A percentile compares a stretch with the other conserved stretches of the same genome.
Evolutionary conservation across 1,140 invertebrate species (phyloP).

Genomic region (Calephelis nemesis): DNA sequence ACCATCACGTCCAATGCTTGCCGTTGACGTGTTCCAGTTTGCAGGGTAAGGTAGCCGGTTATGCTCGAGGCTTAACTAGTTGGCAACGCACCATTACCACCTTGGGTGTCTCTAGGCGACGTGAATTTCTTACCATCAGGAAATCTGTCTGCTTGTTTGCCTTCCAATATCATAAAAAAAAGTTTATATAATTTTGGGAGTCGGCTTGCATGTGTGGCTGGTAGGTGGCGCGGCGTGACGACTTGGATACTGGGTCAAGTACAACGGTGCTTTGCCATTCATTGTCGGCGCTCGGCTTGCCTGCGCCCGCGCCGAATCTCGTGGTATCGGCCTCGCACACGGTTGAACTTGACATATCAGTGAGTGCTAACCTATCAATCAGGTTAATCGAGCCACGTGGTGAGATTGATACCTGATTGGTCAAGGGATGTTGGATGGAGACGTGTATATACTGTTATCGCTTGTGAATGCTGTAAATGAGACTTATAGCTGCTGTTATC

Average conservation of each 20-base stretch:
- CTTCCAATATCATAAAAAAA: too few species aligned
- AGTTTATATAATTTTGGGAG: conserved; percentile 4
- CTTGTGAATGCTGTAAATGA: too few species aligned
- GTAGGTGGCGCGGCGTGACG: conserved; percentile 60
- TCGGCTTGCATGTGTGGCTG: conserved; percentile 20
- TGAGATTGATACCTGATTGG: not conserved
- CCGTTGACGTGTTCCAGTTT: too few species aligned
- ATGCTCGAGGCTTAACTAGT: too few species aligned
- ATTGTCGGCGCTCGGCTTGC: conserved; percentile 62
- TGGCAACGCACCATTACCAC: too few species aligned
- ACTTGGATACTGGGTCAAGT: conserved; percentile 71
- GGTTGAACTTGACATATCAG: conserved; percentile 70
- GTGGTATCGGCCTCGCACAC: conserved; percentile 50
- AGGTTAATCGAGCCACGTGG: not conserved
- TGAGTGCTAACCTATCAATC: conserved; percentile 7
- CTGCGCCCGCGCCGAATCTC: conserved; percentile 39
- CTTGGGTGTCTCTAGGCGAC: too few species aligned
- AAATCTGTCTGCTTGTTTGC: too few species aligned
- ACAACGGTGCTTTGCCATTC: conserved; percentile 76
- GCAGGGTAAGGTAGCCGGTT: too few species aligned
- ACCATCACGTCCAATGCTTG: too few species aligned
- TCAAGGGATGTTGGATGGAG: not conserved
- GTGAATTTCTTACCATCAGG: too few species aligned
- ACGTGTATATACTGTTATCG: too few species aligned
- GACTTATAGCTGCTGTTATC: too few species aligned